Percentiles rank a stretch among this genome's conserved stretches.
These are phyloP conservation scores for Ectemnius lituratus DNA, from an alignment of 2,888 invertebrate genomes.

Conservation along the genomic window DNA sequence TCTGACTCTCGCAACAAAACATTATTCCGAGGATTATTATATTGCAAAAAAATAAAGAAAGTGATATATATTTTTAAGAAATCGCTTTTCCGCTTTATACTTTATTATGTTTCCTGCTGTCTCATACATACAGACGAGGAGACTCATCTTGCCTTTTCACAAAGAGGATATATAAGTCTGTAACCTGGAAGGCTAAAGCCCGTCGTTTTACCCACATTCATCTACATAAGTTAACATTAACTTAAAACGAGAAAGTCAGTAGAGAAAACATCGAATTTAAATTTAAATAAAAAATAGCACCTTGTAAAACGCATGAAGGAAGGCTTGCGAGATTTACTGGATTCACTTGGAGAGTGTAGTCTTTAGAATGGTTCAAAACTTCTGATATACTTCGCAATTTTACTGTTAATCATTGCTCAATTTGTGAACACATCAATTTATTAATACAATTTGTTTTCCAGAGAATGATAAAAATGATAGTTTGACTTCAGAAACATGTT, in stretches of 20 bases:
- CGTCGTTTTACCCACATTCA: constrained; percentile 16
- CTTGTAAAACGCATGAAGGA: constrained; percentile 34
- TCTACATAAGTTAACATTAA: constrained; percentile 15
- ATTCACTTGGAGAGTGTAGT: constrained; percentile 37
- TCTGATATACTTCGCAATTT: constrained; percentile 8
- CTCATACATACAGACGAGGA: constrained; percentile 27
- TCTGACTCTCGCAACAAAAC: constrained; percentile 58
- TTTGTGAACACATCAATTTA: constrained; percentile 14
- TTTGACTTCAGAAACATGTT: constrained; percentile 7
- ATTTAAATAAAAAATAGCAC: constrained; percentile 32
- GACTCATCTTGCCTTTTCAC: background rate
- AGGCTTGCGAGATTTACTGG: constrained; percentile 24
- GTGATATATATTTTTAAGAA: constrained; percentile 74
- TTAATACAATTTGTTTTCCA: constrained; percentile 17
- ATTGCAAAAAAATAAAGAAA: constrained; percentile 70
- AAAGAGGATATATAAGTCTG: constrained; percentile 17
- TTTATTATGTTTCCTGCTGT: constrained; percentile 50
- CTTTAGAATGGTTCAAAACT: constrained; percentile 30
- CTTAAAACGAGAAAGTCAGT: constrained; percentile 25
- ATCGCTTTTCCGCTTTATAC: constrained; percentile 52
- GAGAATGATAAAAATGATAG: background rate
- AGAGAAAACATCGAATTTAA: constrained; percentile 25
- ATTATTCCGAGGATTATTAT: constrained; percentile 67
- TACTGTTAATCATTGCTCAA: constrained; percentile 6
- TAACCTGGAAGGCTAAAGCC: constrained; percentile 21